phyloP scores from a whole-genome alignment of 2,888 invertebrate species.

The Hedya salicella region DNA sequence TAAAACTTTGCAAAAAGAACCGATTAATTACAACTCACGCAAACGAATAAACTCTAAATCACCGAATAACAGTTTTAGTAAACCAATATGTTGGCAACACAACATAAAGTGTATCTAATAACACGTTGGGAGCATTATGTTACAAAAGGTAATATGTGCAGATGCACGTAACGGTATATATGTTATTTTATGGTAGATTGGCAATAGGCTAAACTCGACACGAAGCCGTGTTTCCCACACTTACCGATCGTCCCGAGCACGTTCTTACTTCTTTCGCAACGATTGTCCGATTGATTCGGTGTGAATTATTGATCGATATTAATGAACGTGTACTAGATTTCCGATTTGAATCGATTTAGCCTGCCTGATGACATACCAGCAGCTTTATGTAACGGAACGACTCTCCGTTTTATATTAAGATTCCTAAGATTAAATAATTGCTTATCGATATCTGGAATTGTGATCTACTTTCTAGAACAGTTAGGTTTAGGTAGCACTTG shows the following conservation, averaged over 20 bases:
- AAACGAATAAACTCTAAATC: slow-evolving; percentile 47
- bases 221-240: slow-evolving; percentile 60
- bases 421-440: neutral
- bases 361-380: slow-evolving; percentile 29
- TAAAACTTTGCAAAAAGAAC: slow-evolving; percentile 18
- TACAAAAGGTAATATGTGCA: too few species aligned
- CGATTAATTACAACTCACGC: slow-evolving; percentile 34
- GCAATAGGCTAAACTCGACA: slow-evolving; percentile 53
- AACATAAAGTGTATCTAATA: slow-evolving; percentile 50
- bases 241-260: slow-evolving; percentile 41
- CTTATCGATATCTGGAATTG: neutral
- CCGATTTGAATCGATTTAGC: slow-evolving; percentile 32
- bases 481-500: neutral
- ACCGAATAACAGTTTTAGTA: slow-evolving; percentile 51
- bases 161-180: neutral
- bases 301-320: slow-evolving; percentile 47
- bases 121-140: slow-evolving; percentile 50
- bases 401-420: slow-evolving; percentile 7
- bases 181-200: slow-evolving; percentile 40
- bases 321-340: slow-evolving; percentile 40
- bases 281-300: slow-evolving; percentile 44
- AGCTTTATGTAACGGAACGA: slow-evolving; percentile 15
- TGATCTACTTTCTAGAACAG: neutral
- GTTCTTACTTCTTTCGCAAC: slow-evolving; percentile 45
- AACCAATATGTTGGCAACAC: slow-evolving; percentile 54